Evolutionary conservation across 1,140 invertebrate species (phyloP), one percentile per base, ranked within the genome.

Genomic region (Hypothenemus hampei): DNA sequence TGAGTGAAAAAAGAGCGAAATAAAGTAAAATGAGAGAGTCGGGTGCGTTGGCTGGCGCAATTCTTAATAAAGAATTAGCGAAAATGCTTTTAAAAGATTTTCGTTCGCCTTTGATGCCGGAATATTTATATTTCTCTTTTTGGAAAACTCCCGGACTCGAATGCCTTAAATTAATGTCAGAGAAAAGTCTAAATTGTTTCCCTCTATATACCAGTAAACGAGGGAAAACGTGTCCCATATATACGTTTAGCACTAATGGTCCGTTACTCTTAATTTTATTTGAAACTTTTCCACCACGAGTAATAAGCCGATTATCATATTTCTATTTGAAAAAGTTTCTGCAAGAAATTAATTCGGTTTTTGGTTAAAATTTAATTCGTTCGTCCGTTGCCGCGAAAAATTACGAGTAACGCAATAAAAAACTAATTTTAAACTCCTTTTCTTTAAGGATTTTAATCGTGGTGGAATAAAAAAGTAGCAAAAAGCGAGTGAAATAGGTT

Each of bases 61-160:
- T 45, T 45, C 31, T 24, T 45, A 45, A 45, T 45, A 49, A 49
- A 49, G 46, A 49, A 49, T 49, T 49, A 49, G 46, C 19, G 46
- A 49, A 49, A 35, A 37, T 23, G 46, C 46, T 37, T 49, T 49
- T 49, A 49, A 49, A 49, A 49, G 46, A 49, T 49, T 49, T n/a
- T n/a, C n/a, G n/a, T n/a, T 36, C 43, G 23, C 31, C 46, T 49
- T 49, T 49, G 46, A 49, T 49, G 46, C 46, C 46, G 35, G 46
- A 49, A 49, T 49, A 49, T 49, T 49, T 49, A 49, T 49, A 49
- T 49, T 49, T 49, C 46, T 49, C 46, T 49, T 49, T 43, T 49
- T 24, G 21, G 46, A 37, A 49, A 49, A 49, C 46, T 18, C 6
- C 11, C 46, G n/a, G n/a, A n/a, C n/a, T 47, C 22, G 46, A 37